Percentiles rank a stretch among this genome's conserved stretches.
Conservation (phyloP, 2,797 vertebrate species). For the Tauraco hartlaubi region DNA sequence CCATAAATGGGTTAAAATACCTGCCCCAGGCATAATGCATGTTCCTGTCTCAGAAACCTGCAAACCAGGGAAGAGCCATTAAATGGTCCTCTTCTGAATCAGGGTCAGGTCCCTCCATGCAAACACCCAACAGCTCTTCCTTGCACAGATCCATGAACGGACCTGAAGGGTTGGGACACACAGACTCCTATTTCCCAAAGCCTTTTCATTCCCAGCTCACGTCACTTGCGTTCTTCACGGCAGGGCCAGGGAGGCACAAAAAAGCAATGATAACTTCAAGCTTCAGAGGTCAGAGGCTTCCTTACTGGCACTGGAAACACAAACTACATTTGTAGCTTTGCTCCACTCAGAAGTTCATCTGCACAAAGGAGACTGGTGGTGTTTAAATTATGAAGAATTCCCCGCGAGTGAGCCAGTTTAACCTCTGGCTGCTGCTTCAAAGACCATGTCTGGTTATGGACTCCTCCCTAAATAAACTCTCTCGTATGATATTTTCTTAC, state of each 20-base stretch:
- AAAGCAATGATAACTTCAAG: not conserved
- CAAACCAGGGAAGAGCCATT: not conserved
- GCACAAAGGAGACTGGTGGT: not conserved
- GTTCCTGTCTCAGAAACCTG: not conserved
- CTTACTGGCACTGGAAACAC: not conserved
- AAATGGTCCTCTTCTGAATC: not conserved
- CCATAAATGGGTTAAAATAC: not conserved
- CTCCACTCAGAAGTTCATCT: not conserved
- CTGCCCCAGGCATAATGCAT: not conserved
- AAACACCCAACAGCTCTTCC: not conserved
- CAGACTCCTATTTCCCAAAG: not conserved
- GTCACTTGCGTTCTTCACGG: not conserved
- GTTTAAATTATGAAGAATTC: not conserved
- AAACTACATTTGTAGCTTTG: not conserved
- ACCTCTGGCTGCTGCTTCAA: constrained; percentile 28
- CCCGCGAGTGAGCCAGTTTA: not conserved
- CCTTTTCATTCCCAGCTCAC: not conserved
- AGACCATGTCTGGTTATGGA: not conserved
- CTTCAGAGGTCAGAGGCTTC: not conserved
- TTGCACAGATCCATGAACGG: not conserved
- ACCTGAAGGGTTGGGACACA: not conserved
- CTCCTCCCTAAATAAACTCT: constrained; percentile 38
- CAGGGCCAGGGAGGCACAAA: not conserved
- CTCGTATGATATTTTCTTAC: not conserved
- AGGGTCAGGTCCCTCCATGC: not conserved